Evolutionary conservation across 2,113 vertebrate species (phyloP).

Genomic region (Gavialis gangeticus): DNA sequence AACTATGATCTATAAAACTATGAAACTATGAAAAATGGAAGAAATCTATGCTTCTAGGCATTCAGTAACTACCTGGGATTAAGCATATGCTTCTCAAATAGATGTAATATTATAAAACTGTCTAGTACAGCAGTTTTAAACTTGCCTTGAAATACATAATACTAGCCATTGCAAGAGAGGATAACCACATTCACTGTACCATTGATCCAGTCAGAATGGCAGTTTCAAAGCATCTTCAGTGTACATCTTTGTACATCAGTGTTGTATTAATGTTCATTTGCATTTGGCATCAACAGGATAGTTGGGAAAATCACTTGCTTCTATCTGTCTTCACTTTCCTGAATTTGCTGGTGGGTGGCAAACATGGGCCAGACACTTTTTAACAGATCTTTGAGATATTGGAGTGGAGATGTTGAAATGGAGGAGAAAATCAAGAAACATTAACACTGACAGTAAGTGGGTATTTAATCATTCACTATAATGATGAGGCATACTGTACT

Average conservation of each 20-base stretch:
- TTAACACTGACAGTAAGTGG: conserved; percentile 2
- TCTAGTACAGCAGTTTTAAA: neutral
- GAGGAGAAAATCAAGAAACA: neutral
- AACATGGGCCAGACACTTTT: neutral
- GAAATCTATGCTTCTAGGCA: neutral
- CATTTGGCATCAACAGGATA: neutral
- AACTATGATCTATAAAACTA: too few species aligned
- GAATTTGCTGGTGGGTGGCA: neutral
- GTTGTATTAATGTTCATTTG: neutral
- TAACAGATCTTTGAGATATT: neutral
- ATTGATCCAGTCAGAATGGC: neutral
- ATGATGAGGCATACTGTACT: neutral
- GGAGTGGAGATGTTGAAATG: neutral
- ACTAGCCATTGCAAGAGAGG: neutral
- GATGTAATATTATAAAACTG: neutral
- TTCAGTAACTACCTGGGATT: conserved; percentile 22
- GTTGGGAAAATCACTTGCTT: neutral
- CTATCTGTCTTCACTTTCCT: neutral
- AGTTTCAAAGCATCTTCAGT: neutral
- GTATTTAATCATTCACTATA: conserved; percentile 34
- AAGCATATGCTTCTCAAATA: neutral
- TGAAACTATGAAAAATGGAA: neutral
- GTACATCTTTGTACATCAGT: neutral
- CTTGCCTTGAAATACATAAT: neutral
- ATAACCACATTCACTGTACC: neutral